Base-by-base conservation (phyloP, 2,113 vertebrate genomes). In the Siniperca knerii region DNA sequence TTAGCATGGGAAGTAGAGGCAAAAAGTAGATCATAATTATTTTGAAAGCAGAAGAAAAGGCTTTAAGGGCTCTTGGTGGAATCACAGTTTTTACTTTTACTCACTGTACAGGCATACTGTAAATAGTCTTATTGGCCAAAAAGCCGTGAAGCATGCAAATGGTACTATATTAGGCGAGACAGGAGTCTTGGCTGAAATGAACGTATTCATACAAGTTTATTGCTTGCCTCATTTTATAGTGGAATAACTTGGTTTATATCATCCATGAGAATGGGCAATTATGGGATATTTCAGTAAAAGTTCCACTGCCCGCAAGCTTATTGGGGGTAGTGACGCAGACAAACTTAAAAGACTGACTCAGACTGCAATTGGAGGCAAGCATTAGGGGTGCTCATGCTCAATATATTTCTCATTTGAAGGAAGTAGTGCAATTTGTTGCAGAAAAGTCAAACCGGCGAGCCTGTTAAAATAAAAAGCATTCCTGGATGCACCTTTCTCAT, bases 251-350 rank as follows among this genome's bases (percentile, higher is more conserved):
- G 88, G 80, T 84, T 92, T 89, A 90, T 90, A 90, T 90, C 78
- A 88, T 86, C 92, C 92, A 79, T 89, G 89, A 93, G 91, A 93
- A 90, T 87, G 70, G 87, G 86, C 88, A 94, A 95, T 95, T 94
- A 94, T 33, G 61, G 85, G 84, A 87, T 82, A 93, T 94, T 92
- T 92, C 77, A 87, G 85, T 90, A 79, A 88, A 90, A 88, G 87
- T 90, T 82, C 74, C 75, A 77, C 64, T 86, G 85, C 89, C 90
- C 66, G 54, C 44, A 42, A 93, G 90, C 89, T 92, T 90, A 94
- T 91, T 92, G 89, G 88, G 91, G 84, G 88, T 82, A 92, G 91
- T 91, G 91, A 89, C 66, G 87, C 92, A 85, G 90, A 90, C 77
- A 78, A 85, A 89, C 81, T 93, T 94, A 93, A 94, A 92, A 93